Percentiles rank a stretch among this genome's conserved stretches.
Evolutionary conservation across 1,140 invertebrate species (phyloP).

Genomic region (Bombus pascuorum): DNA sequence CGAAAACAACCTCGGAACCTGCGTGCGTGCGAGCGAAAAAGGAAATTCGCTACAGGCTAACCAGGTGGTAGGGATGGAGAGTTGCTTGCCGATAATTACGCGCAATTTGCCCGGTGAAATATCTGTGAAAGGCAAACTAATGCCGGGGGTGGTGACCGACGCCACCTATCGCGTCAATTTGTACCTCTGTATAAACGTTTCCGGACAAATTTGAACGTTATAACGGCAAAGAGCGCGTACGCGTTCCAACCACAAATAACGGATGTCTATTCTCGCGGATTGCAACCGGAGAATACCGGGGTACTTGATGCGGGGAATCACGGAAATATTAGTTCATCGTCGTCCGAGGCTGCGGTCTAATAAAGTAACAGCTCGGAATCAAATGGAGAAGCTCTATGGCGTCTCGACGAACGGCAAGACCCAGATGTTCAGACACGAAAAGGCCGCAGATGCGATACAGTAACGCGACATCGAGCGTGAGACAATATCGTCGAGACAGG

Average conservation of each 20-base stretch:
- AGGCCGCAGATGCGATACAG: slow-evolving; percentile 46
- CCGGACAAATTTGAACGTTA: background rate
- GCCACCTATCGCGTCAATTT: slow-evolving; percentile 27
- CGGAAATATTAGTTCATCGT: background rate
- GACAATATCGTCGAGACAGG: slow-evolving; percentile 58
- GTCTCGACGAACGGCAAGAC: slow-evolving; percentile 23
- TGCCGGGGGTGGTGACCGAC: background rate
- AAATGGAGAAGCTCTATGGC: slow-evolving; percentile 24
- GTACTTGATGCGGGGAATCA: background rate
- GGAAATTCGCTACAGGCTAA: background rate
- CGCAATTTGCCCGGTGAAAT: slow-evolving; percentile 39
- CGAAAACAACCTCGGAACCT: slow-evolving; percentile 43
- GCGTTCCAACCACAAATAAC: slow-evolving; percentile 14
- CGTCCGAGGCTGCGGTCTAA: slow-evolving; percentile 28
- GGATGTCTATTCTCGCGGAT: slow-evolving; percentile 23
- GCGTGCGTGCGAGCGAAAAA: background rate
- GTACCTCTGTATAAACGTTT: background rate
- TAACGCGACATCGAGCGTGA: slow-evolving; percentile 33
- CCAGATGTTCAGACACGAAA: slow-evolving; percentile 34
- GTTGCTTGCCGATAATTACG: slow-evolving; percentile 32
- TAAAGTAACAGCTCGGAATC: slow-evolving; percentile 30
- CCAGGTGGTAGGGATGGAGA: background rate
- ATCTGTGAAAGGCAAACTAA: slow-evolving; percentile 25
- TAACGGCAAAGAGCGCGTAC: background rate
- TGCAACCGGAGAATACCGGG: background rate